Evolutionary conservation across 1,140 invertebrate genomes (phyloP).

Genomic region (Drosophila funebris): DNA sequence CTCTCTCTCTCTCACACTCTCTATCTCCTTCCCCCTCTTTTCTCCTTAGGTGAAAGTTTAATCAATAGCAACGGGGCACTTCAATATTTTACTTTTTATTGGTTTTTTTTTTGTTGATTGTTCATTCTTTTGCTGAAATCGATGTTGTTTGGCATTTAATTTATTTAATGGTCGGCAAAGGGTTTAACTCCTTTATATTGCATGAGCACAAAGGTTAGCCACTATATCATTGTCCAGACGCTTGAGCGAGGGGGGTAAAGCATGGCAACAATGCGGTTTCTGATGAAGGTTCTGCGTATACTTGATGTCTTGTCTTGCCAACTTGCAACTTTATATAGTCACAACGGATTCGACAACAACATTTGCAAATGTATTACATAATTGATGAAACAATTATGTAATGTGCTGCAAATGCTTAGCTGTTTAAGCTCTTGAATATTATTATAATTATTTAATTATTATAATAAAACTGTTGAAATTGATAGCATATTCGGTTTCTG

Average conservation of each 20-base stretch:
- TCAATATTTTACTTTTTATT: slow-evolving; percentile 17
- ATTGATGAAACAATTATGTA: no score
- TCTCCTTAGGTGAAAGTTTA: slow-evolving; percentile 59
- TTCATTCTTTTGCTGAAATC: slow-evolving; percentile 20
- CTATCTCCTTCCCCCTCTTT: not conserved
- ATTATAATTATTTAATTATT: no score
- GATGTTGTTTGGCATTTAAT: slow-evolving; percentile 51
- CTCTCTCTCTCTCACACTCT: not conserved
- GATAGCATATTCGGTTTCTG: no score
- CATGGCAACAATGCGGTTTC: not conserved
- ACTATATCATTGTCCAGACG: slow-evolving; percentile 37
- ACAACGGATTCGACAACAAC: no score
- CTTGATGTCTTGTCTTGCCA: no score
- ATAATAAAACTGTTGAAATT: no score
- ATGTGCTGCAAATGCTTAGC: no score
- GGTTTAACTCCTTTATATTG: slow-evolving; percentile 33
- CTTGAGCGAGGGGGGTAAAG: not conserved
- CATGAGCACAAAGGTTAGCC: slow-evolving; percentile 33
- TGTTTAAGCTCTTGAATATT: no score
- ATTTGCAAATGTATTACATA: no score
- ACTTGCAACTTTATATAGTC: no score
- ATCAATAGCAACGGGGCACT: slow-evolving; percentile 29
- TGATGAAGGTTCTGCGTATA: not conserved
- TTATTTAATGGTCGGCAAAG: slow-evolving; percentile 47
- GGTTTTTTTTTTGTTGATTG: not conserved